Base-by-base conservation (phyloP, 2,888 invertebrate species). In the Phyllotreta striolata region DNA sequence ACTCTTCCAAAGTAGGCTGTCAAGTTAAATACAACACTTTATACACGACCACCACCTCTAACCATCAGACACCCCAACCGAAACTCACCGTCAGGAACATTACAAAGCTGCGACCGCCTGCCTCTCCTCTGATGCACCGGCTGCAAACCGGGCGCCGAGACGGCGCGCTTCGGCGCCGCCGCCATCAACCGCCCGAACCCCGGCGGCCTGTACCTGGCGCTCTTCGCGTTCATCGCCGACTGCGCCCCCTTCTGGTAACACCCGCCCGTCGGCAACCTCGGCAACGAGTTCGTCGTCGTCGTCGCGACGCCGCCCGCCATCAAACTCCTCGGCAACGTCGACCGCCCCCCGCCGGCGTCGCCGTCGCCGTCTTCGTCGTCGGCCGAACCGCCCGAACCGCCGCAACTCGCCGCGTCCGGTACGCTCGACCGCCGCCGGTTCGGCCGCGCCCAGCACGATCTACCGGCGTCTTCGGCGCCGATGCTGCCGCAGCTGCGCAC, bases 181-280 rank as follows among this genome's bases (percentile, higher is more conserved):
- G 81, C 78, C 3, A 80, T 81, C 68, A 83, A 83, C 46, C 91
- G 86, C 39, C 87, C 86, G 82, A 91, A 91, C 1, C 92, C 93
- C 0, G 94, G 93, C 1, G 95, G 93, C 3, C 95, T 85, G 80
- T 95, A 95, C 41, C 95, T 85, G 44, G 94, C 94, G 56, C 93
- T 94, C 78, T 94, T 94, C 49, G 92, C 93, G 68, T 90, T 86
- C 62, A n/a, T n/a, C n/a, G n/a, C n/a, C n/a, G n/a, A n/a, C n/a
- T 68, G 69, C 72, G 85, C 85, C 71, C 88, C 87, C 76, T 89
- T 89, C 73, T 86, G 86, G 81, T 89, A 38, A 14, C 58, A 41
- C 7, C 34, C 72, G 41, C 79, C 84, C 6, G 86, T 85, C 4
- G 92, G 90, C 51, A 92, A 81, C 9, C 93, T 87, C 0, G 93